A percentile compares a stretch with the other conserved stretches of the same genome.
phyloP scores from a whole-genome alignment of 2,797 vertebrate genomes.

The Columba guinea region DNA sequence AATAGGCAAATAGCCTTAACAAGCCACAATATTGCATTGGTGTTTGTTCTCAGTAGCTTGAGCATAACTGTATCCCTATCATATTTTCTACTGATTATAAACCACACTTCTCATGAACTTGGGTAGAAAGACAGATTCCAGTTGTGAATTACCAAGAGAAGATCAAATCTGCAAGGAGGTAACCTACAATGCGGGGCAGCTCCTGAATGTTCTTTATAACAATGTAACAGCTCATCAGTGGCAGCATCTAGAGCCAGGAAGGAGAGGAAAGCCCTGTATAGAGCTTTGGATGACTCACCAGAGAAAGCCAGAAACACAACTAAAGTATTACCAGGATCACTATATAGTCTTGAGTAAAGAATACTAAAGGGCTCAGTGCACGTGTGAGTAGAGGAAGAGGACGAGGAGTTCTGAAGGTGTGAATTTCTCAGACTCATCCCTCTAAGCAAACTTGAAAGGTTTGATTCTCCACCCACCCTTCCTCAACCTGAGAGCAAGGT shows the following conservation, averaged over 20 bases:
- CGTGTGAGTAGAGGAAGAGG: neutral
- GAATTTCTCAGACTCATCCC: slow-evolving; percentile 53
- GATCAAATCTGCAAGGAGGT: neutral
- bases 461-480: slow-evolving; percentile 52
- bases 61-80: neutral
- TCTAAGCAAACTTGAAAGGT: slow-evolving; percentile 61
- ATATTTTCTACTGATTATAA: slow-evolving; percentile 10
- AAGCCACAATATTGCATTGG: neutral
- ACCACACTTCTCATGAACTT: neutral
- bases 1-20: neutral
- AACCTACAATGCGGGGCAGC: neutral
- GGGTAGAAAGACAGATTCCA: neutral
- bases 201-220: neutral
- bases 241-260: neutral
- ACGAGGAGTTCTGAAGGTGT: slow-evolving; percentile 33
- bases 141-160: neutral
- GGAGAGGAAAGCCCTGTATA: neutral
- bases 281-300: neutral
- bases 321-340: neutral
- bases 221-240: neutral
- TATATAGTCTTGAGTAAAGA: neutral
- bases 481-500: slow-evolving; percentile 32
- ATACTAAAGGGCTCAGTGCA: neutral
- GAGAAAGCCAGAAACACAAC: slow-evolving; percentile 2
- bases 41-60: neutral